phyloP scores from a whole-genome alignment of 2,888 invertebrate genomes.

The Colostygia pectinataria region DNA sequence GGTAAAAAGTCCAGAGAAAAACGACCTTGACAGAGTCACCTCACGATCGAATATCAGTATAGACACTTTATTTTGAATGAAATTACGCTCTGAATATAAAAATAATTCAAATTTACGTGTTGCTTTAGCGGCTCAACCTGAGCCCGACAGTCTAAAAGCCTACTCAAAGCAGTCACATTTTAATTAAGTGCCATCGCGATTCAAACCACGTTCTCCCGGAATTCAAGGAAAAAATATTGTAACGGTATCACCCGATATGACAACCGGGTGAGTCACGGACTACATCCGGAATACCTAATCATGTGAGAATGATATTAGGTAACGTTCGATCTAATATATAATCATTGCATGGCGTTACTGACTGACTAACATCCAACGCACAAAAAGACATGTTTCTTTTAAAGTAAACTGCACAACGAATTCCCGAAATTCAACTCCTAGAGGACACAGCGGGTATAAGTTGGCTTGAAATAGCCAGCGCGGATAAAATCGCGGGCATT shows the following conservation, averaged over 20 bases:
- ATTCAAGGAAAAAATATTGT: constrained; percentile 29
- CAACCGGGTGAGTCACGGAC: constrained; percentile 15
- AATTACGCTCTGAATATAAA: neutral
- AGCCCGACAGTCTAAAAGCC: neutral
- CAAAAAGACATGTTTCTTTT: too few relatives aligned
- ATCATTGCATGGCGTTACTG: too few relatives aligned
- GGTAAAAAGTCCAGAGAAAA: too few relatives aligned
- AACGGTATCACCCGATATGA: constrained; percentile 29
- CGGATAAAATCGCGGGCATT: too few relatives aligned
- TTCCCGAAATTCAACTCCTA: too few relatives aligned
- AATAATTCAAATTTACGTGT: neutral
- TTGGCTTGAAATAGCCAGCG: too few relatives aligned
- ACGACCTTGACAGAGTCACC: too few relatives aligned
- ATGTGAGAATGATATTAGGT: neutral
- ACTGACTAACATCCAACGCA: too few relatives aligned
- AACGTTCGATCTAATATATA: neutral
- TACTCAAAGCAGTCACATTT: constrained; percentile 5
- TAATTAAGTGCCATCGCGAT: constrained; percentile 6
- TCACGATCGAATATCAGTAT: too few relatives aligned
- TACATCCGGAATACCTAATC: constrained; percentile 24
- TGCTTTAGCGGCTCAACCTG: neutral
- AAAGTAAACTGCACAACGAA: too few relatives aligned
- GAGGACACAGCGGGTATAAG: too few relatives aligned
- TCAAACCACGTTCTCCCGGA: constrained; percentile 28
- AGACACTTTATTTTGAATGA: too few relatives aligned